phyloP scores from a whole-genome alignment of 2,888 invertebrate species.

The Polydrusus pterygomalis region DNA sequence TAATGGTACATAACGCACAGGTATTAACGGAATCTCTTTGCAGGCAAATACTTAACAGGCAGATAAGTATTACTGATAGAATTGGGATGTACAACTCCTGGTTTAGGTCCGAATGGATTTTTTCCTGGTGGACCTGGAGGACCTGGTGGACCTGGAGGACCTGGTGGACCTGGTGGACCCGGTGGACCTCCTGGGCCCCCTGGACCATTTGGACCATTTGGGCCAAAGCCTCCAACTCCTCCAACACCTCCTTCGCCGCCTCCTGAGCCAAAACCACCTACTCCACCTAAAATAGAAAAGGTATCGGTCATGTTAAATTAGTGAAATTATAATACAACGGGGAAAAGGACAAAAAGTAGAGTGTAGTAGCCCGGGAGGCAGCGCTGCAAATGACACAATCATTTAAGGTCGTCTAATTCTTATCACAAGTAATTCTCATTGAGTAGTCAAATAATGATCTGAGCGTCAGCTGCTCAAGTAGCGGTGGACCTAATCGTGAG shows the following conservation, averaged over 20 bases:
- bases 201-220: slow-evolving; percentile 20
- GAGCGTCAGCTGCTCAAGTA: no score
- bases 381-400: no score
- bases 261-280: slow-evolving; percentile 10
- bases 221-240: slow-evolving; percentile 13
- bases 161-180: slow-evolving; percentile 2
- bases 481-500: no score
- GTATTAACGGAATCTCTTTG: neutral
- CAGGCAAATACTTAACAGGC: slow-evolving; percentile 3
- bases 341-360: no score
- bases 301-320: neutral
- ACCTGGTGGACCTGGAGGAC: slow-evolving; percentile 9
- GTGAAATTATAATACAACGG: neutral
- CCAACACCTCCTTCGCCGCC: slow-evolving; percentile 15
- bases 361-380: no score
- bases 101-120: slow-evolving; percentile 22
- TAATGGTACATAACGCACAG: no score
- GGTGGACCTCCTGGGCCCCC: slow-evolving; percentile 13
- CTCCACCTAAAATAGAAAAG: slow-evolving; percentile 12
- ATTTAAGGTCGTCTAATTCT: no score
- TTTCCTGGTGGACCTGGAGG: slow-evolving; percentile 10
- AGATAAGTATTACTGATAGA: neutral
- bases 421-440: no score
- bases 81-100: slow-evolving; percentile 11
- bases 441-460: no score